A percentile compares a stretch with the other conserved stretches of the same genome.
phyloP scores from a whole-genome alignment of 2,888 invertebrate genomes.

The Agrilus mali region DNA sequence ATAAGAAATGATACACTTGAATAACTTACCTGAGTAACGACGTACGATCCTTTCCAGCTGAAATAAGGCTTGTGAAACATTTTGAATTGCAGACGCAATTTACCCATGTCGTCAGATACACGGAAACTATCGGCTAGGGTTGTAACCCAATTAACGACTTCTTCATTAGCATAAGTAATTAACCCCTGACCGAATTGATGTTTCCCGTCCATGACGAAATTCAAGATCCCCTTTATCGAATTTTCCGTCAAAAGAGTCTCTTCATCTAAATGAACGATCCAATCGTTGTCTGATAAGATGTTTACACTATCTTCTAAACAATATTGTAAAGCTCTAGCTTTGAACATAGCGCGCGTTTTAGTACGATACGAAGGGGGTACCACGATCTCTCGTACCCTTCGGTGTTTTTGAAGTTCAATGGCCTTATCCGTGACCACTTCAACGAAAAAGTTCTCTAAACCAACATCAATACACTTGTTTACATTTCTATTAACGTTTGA shows the following conservation, averaged over 20 bases:
- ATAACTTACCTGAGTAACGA: slow-evolving; percentile 76
- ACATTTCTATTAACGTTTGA: slow-evolving; percentile 78
- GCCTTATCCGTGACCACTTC: slow-evolving; percentile 92
- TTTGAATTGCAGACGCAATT: slow-evolving; percentile 81
- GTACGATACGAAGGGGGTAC: slow-evolving; percentile 80
- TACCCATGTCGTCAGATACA: slow-evolving; percentile 97
- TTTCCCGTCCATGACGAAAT: slow-evolving; percentile 89
- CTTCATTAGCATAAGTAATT: slow-evolving; percentile 92
- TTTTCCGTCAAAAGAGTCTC: slow-evolving; percentile 91
- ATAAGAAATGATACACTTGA: slow-evolving; percentile 1
- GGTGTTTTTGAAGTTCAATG: slow-evolving; percentile 61
- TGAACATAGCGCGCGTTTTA: slow-evolving; percentile 84
- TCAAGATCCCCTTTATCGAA: slow-evolving; percentile 77
- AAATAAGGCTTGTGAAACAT: slow-evolving; percentile 90
- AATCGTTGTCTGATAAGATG: slow-evolving; percentile 72
- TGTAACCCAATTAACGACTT: slow-evolving; percentile 93
- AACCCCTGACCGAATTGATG: slow-evolving; percentile 93
- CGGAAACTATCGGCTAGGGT: slow-evolving; percentile 92
- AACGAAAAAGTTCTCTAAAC: slow-evolving; percentile 88
- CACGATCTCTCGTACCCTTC: slow-evolving; percentile 75
- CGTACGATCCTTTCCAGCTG: slow-evolving; percentile 97
- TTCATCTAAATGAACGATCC: slow-evolving; percentile 97
- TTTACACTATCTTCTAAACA: slow-evolving; percentile 87
- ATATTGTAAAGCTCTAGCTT: slow-evolving; percentile 89
- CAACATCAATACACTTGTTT: slow-evolving; percentile 76